Evolutionary conservation across 2,888 invertebrate species (phyloP).

Genomic region (Spodoptera littoralis): DNA sequence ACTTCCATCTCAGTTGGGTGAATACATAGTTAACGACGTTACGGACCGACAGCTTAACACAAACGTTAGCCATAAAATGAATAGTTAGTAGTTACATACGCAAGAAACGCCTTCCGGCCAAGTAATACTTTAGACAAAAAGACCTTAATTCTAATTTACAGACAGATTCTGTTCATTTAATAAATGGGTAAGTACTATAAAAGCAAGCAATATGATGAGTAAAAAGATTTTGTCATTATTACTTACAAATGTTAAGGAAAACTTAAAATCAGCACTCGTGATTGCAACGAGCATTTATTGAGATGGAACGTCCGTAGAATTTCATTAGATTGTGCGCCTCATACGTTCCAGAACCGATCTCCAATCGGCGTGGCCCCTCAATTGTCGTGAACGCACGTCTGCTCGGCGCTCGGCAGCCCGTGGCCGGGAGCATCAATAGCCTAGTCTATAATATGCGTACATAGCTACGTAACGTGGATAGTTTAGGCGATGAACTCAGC

Average conservation of each 20-base stretch:
- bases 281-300: constrained; percentile 54
- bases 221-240: constrained; percentile 33
- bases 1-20: constrained; percentile 57
- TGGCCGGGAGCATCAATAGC: constrained; percentile 67
- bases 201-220: constrained; percentile 29
- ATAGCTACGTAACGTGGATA: constrained; percentile 60
- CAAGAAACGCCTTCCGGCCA: background rate
- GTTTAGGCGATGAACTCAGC: constrained; percentile 82
- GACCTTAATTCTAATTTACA: background rate
- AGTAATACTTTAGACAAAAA: background rate
- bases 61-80: constrained; percentile 3
- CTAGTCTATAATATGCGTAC: constrained; percentile 57
- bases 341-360: constrained; percentile 67
- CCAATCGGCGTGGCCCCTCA: constrained; percentile 75
- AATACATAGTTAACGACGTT: constrained; percentile 35
- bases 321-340: constrained; percentile 67
- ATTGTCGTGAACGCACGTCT: constrained; percentile 72
- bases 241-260: constrained; percentile 47
- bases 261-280: constrained; percentile 41
- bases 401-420: constrained; percentile 60
- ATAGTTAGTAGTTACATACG: background rate
- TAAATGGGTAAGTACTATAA: constrained; percentile 13
- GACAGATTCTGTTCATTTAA: constrained; percentile 1
- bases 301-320: constrained; percentile 62
- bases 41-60: background rate